These are phyloP conservation scores for Eulemur rufifrons DNA, from an alignment of 2,113 vertebrate species.

Conservation along the genomic window DNA sequence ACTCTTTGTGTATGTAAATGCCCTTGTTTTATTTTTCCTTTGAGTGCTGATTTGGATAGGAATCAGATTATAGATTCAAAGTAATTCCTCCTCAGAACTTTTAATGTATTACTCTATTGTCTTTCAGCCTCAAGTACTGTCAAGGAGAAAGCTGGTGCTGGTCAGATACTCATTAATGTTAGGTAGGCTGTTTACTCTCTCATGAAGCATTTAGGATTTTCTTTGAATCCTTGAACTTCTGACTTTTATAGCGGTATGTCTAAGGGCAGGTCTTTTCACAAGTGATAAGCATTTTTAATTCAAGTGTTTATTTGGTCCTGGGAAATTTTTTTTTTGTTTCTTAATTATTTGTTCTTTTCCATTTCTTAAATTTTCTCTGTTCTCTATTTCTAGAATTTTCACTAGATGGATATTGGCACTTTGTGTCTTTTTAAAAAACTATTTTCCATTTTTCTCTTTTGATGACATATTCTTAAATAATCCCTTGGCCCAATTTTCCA, in stretches of 20 bases:
- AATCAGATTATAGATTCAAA: not conserved
- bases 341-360: not conserved
- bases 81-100: not conserved
- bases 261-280: not conserved
- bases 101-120: not conserved
- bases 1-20: not conserved
- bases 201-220: not conserved
- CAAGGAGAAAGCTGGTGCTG: not conserved
- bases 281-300: not conserved
- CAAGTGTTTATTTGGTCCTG: not conserved
- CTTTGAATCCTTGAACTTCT: not conserved
- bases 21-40: not conserved
- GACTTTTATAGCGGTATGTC: not conserved
- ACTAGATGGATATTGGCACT: not conserved
- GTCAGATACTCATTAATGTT: not conserved
- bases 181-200: not conserved
- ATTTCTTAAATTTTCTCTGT: not conserved
- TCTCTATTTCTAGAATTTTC: constrained; percentile 14
- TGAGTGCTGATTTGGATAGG: not conserved
- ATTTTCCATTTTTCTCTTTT: not conserved
- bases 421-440: not conserved
- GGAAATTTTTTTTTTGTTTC: not conserved
- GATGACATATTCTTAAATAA: not conserved
- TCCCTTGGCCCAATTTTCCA: not conserved
- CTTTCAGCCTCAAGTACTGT: not conserved